Percentiles rank a stretch among this genome's conserved stretches.
phyloP scores from a whole-genome alignment of 2,113 vertebrate species.

The Cyphomyrus plagiostoma region DNA sequence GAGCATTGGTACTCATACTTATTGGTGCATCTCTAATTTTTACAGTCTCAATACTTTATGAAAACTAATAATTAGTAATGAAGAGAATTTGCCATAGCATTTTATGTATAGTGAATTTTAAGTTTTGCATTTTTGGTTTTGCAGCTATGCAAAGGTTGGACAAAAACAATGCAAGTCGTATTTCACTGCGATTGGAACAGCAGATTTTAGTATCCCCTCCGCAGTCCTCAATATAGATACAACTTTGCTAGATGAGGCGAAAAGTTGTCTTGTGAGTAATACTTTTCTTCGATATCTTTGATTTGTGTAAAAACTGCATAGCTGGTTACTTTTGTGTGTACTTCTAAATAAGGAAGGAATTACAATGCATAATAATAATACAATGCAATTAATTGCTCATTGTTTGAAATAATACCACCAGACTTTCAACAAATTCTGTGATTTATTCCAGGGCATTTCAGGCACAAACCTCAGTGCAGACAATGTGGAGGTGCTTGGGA shows the following conservation, averaged over 20 bases:
- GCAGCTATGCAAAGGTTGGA: conserved; percentile 29
- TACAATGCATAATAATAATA: background rate
- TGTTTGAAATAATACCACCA: background rate
- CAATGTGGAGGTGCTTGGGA: conserved; percentile 34
- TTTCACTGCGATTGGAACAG: conserved; percentile 28
- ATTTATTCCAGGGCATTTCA: conserved; percentile 29
- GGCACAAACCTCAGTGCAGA: conserved; percentile 17
- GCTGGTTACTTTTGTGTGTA: background rate
- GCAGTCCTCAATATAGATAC: conserved; percentile 16
- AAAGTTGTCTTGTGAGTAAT: conserved; percentile 35
- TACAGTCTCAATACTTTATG: background rate
- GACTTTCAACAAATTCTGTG: background rate
- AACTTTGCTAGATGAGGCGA: conserved; percentile 23
- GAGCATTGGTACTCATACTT: background rate
- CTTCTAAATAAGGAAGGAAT: background rate
- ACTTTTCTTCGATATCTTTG: background rate
- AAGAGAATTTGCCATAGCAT: background rate
- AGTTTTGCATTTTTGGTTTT: background rate
- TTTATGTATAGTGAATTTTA: background rate
- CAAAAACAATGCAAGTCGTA: conserved; percentile 30
- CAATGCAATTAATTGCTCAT: background rate
- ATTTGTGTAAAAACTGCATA: background rate
- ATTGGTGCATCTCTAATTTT: background rate
- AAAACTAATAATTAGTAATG: background rate
- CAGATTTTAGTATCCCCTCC: conserved; percentile 35